Conservation (phyloP, 2,888 invertebrate species). For the Barypeithes pellucidus region DNA sequence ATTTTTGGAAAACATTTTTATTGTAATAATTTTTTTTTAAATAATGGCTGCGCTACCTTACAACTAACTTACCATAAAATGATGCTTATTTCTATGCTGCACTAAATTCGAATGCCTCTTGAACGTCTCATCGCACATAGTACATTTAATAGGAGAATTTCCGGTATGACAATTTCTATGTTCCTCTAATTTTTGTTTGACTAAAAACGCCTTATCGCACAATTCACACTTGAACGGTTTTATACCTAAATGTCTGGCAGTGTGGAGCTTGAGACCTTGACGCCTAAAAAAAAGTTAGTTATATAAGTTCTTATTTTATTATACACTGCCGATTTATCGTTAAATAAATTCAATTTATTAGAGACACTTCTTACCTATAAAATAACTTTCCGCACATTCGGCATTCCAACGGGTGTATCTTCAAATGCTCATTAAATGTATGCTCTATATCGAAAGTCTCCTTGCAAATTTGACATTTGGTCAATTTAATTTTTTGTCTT, state of each 20-base stretch:
- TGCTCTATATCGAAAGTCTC: slow-evolving; percentile 80
- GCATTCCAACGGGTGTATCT: slow-evolving; percentile 87
- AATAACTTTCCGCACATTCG: slow-evolving; percentile 87
- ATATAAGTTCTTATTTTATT: too few species aligned
- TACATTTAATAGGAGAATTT: slow-evolving; percentile 86
- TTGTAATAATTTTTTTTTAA: too few species aligned
- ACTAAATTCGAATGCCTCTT: slow-evolving; percentile 88
- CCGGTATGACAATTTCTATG: slow-evolving; percentile 90
- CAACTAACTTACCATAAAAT: slow-evolving; percentile 66
- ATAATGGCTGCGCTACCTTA: too few species aligned
- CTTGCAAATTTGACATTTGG: slow-evolving; percentile 77
- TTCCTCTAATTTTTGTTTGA: slow-evolving; percentile 86
- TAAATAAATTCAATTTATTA: too few species aligned
- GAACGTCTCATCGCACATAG: slow-evolving; percentile 85
- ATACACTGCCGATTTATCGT: too few species aligned
- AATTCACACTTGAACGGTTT: slow-evolving; percentile 80
- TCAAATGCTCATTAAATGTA: slow-evolving; percentile 82
- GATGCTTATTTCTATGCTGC: slow-evolving; percentile 86
- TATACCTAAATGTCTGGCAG: slow-evolving; percentile 85
- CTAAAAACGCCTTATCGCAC: slow-evolving; percentile 88
- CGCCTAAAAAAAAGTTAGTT: slow-evolving; percentile 68
- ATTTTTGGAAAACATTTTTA: too few species aligned
- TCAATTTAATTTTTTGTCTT: slow-evolving; percentile 66
- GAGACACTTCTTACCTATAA: slow-evolving; percentile 65
- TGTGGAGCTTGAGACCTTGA: slow-evolving; percentile 83